phyloP scores from a whole-genome alignment of 2,888 invertebrate species.

The Erpobdella octoculata region DNA sequence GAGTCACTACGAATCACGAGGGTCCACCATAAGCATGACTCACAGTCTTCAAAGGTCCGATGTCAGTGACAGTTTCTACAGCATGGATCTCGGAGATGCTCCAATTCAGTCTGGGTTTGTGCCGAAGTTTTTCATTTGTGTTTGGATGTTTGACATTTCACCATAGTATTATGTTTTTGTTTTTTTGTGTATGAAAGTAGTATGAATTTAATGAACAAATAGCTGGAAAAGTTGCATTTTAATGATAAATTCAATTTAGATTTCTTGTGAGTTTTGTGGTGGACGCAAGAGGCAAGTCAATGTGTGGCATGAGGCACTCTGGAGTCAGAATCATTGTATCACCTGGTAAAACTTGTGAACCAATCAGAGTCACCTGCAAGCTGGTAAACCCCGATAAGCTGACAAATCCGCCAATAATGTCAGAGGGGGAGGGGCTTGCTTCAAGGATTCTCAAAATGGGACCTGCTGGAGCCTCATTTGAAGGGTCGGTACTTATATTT shows the following conservation, averaged over 20 bases:
- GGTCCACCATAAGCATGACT: constrained; percentile 15
- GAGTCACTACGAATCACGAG: neutral
- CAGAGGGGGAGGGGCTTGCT: constrained; percentile 20
- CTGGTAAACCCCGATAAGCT: constrained; percentile 15
- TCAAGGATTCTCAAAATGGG: constrained; percentile 24
- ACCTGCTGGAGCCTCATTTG: constrained; percentile 19
- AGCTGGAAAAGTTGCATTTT: too few relatives aligned
- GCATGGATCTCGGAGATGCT: neutral
- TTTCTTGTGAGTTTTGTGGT: constrained; percentile 25
- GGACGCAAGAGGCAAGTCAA: constrained; percentile 25
- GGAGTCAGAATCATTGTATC: constrained; percentile 16
- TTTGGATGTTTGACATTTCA: too few relatives aligned
- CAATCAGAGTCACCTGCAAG: constrained; percentile 18
- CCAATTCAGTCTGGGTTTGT: constrained; percentile 20
- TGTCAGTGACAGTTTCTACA: neutral
- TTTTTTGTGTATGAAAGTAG: too few relatives aligned
- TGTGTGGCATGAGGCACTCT: constrained; percentile 27
- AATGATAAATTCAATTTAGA: constrained; percentile 4
- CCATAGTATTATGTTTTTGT: too few relatives aligned
- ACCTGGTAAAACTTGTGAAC: constrained; percentile 22
- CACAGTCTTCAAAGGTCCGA: neutral
- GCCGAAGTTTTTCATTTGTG: too few relatives aligned
- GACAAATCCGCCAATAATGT: neutral
- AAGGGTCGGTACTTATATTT: constrained; percentile 23
- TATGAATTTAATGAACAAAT: too few relatives aligned